Conservation (phyloP, 2,113 vertebrate species). For the Hydrochoerus hydrochaeris region DNA sequence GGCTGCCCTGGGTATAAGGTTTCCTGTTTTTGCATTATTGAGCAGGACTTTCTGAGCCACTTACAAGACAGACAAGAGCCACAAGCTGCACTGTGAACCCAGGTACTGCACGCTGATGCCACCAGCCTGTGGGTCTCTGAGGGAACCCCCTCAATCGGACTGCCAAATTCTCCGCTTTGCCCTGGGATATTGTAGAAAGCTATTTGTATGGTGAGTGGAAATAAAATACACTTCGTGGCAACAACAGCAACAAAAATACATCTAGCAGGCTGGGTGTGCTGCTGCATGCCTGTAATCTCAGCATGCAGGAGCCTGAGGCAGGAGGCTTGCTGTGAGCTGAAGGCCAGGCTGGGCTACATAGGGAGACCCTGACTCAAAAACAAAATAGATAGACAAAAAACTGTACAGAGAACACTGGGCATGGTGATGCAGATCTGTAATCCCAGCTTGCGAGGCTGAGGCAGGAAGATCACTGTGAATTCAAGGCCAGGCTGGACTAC, state of each 20-base stretch:
- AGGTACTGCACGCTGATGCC: constrained; percentile 66
- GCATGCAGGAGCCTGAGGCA: neutral
- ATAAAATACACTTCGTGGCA: constrained; percentile 80
- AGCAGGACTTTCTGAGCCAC: neutral
- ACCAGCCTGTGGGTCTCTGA: constrained; percentile 63
- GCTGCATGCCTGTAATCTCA: neutral
- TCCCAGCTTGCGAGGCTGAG: neutral
- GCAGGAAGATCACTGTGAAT: neutral
- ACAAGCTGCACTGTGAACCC: constrained; percentile 78
- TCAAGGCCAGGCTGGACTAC: neutral
- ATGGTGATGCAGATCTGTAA: neutral
- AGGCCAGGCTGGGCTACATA: neutral
- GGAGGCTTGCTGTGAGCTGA: neutral
- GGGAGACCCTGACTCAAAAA: neutral
- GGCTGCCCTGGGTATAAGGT: no score
- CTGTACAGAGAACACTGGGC: neutral
- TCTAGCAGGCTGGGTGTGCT: neutral
- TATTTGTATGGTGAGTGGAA: constrained; percentile 78
- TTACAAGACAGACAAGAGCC: constrained; percentile 70
- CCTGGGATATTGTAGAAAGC: constrained; percentile 76
- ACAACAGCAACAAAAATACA: constrained; percentile 40
- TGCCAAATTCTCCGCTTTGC: constrained; percentile 77
- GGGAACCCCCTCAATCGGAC: constrained; percentile 61
- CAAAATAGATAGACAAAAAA: neutral
- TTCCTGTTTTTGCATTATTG: neutral